Base-by-base conservation (phyloP, 1,140 invertebrate species). In the Myzus persicae region DNA sequence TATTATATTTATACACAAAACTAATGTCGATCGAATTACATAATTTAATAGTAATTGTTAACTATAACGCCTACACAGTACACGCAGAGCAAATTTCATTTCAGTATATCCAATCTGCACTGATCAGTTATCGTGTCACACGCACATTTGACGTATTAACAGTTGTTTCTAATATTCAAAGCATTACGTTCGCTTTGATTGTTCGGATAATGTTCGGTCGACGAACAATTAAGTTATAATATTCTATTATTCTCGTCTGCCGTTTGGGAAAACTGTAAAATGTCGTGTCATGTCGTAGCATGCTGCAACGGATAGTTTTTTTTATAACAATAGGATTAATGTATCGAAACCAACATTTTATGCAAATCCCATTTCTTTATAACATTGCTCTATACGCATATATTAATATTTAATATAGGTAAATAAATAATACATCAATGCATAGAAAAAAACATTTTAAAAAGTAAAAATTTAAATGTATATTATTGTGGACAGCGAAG, bases 181-280 rank as follows among this genome's bases (percentile, higher is more conserved):
- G 36, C 88, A 89, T 51, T 89, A 89, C 26, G 46, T 89, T 89
- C 88, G 11, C 36, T 54, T 89, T 89, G 36, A 89, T 89, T 89
- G 22, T 54, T 54, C 8, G 36, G 11, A 38, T 54, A 89, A 54
- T 38, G 48, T 89, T 54, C 88, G 36, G 48, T 51, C 31, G 87
- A 38, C 22, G 26, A 89, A 54, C 36, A 54, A 89, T 89, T 46
- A 88, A 89, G 1, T 38, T 54, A 46, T 88, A 54, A 36, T 89
- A 54, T 54, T 9, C 36, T 18, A 38, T 54, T 26, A 54, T 40
- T 54, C 11, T 26, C 48, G 24, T 88, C 44, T 8, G 18, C 42
- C 20, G 85, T 36, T 51, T 51, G 87, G 36, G 31, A 36, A 51
- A 38, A 51, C 46, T 9, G 44, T 89, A 40, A 89, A 89, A 89